These are phyloP conservation scores for Diceros bicornis DNA, from an alignment of 2,797 vertebrate species.

Conservation along the genomic window DNA sequence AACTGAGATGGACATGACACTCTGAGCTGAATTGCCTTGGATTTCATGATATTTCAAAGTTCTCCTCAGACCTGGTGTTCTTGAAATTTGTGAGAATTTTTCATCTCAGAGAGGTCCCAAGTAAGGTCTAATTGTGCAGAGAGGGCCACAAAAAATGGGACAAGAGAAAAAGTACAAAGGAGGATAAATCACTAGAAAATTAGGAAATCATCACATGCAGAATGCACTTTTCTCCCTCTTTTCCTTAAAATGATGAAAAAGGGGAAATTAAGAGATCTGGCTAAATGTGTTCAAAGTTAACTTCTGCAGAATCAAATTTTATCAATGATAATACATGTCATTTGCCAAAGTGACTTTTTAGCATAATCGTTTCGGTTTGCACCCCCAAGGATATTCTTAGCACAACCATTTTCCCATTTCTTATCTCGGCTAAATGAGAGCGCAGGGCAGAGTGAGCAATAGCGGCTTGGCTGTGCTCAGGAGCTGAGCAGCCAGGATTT, in stretches of 20 bases:
- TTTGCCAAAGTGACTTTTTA: background rate
- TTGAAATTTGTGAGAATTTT: background rate
- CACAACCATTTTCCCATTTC: background rate
- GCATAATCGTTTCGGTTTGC: background rate
- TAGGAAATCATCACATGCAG: background rate
- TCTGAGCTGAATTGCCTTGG: background rate
- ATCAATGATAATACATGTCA: background rate
- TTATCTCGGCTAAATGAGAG: background rate
- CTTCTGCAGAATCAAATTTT: background rate
- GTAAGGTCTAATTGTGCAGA: background rate
- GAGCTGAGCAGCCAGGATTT: background rate
- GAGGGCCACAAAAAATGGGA: background rate
- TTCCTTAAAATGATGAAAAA: background rate
- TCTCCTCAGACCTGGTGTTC: background rate
- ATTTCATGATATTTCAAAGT: background rate
- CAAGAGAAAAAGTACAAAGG: background rate
- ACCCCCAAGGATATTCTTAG: background rate
- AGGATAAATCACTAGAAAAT: background rate
- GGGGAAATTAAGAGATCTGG: background rate
- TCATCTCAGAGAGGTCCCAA: background rate
- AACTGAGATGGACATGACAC: background rate
- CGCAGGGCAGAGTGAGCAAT: background rate
- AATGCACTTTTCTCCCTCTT: background rate
- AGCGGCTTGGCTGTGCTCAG: background rate
- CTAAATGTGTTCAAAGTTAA: constrained; percentile 24